Evolutionary conservation across 1,140 invertebrate genomes (phyloP).

Genomic region (Lanistes nyassanus): DNA sequence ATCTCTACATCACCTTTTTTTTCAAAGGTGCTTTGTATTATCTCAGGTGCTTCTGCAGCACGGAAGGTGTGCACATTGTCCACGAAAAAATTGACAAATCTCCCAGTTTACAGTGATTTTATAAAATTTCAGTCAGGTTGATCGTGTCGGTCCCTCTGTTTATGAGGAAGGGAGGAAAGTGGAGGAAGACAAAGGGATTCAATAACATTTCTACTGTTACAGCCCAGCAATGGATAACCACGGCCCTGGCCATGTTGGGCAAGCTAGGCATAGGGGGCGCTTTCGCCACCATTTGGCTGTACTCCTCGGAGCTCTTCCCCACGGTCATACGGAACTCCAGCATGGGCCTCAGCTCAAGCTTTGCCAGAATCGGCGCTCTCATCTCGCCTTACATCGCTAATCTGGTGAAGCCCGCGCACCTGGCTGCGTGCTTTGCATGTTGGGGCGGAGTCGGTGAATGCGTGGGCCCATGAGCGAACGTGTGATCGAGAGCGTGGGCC

Average conservation of each 20-base stretch:
- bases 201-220: background rate
- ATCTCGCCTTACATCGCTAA: slow-evolving; percentile 27
- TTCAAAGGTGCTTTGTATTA: no score
- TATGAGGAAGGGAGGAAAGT: no score
- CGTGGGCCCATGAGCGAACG: no score
- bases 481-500: background rate
- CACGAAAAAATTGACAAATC: no score
- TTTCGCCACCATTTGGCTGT: slow-evolving; percentile 29
- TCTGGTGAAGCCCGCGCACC: slow-evolving; percentile 4
- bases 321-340: slow-evolving; percentile 29
- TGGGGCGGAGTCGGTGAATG: background rate
- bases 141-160: no score
- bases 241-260: slow-evolving; percentile 29
- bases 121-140: no score
- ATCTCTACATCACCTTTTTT: no score
- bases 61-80: no score
- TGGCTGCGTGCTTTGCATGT: background rate
- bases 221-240: slow-evolving; percentile 26
- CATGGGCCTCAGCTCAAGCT: slow-evolving; percentile 18
- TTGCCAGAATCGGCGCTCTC: slow-evolving; percentile 21
- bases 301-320: slow-evolving; percentile 28
- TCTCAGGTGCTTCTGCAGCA: no score
- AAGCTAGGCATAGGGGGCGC: slow-evolving; percentile 21
- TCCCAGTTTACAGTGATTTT: no score
- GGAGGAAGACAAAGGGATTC: no score